Evolutionary conservation across 2,797 vertebrate species (phyloP), one percentile per base, ranked within the genome.

Genomic region (Brachyrhaphis roseni): DNA sequence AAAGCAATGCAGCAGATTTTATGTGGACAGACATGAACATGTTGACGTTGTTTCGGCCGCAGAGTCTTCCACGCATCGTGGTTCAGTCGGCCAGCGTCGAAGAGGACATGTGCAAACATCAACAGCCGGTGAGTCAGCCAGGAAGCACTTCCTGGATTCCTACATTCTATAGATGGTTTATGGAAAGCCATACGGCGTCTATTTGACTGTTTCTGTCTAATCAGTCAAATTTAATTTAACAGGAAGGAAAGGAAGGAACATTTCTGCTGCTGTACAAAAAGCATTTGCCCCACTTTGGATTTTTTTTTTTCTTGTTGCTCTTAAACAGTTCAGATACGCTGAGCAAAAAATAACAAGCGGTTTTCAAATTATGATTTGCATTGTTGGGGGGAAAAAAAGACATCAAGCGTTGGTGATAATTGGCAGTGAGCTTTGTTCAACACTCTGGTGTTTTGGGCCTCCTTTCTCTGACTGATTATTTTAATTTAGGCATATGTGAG

Each of bases 41-140:
- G 7, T 62, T 57, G 76, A 0, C 26, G 31, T 47, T 66, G 12
- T n/a, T 18, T 51, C 74, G 55, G 76, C 26, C 2, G 23, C 90
- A 94, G 93, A 78, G 45, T 81, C 28, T 92, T 79, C 94, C 94
- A 43, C 91, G 88, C 70, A 94, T 95, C 81, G 8, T 94, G 79
- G 94, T 95, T 77, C 95, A 95, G 82, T 93, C 93, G 0, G 92
- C 95, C 84, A 94, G 94, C 1, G 74, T 93, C 8, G 93, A 94
- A 8, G 95, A 95, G 5, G 83, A 78, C 41, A 39, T 91, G 74
- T 83, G 83, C 82, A 76, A 78, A 64, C 79, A 74, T 16, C 90
- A 75, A 36, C 90, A 88, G 78, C 78, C 79, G 0, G 94, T 94
- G 82, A 92, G 91, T 92, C 49, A 4, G 23, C 23, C 49, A 2